Conservation (phyloP, 2,797 vertebrate genomes). For the Paedocypris micromegethes region DNA sequence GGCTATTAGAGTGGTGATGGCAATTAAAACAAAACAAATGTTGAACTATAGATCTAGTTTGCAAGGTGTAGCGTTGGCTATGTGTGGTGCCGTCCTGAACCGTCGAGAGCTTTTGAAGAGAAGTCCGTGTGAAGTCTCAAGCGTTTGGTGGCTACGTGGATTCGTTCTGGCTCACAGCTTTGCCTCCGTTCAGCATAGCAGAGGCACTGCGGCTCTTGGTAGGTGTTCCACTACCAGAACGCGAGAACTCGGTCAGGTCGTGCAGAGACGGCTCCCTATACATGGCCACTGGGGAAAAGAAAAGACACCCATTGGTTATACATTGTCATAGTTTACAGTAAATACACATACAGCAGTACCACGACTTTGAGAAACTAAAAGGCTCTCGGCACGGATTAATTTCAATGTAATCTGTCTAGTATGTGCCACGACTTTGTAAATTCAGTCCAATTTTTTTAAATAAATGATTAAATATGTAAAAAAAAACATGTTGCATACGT, state of each 20-base stretch:
- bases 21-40: conserved; percentile 36
- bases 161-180: conserved; percentile 96
- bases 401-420: no score
- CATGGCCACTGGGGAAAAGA: conserved; percentile 85
- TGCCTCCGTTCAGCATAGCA: conserved; percentile 93
- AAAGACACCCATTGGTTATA: conserved; percentile 1
- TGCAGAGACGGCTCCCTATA: conserved; percentile 98
- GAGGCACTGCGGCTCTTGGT: conserved; percentile 98
- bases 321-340: neutral
- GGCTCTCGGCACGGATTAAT: no score
- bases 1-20: conserved; percentile 35
- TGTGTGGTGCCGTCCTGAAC: conserved; percentile 68
- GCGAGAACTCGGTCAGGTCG: conserved; percentile 96
- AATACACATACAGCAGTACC: neutral
- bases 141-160: conserved; percentile 98
- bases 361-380: no score
- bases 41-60: conserved; percentile 30
- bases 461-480: no score
- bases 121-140: conserved; percentile 86
- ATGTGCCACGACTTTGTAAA: no score
- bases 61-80: conserved; percentile 34
- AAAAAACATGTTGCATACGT: no score
- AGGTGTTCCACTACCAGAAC: conserved; percentile 94
- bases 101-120: conserved; percentile 70
- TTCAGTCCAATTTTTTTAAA: no score